A percentile compares a stretch with the other conserved stretches of the same genome.
Evolutionary conservation across 2,888 invertebrate genomes (phyloP).

Genomic region (Rhagonycha fulva): DNA sequence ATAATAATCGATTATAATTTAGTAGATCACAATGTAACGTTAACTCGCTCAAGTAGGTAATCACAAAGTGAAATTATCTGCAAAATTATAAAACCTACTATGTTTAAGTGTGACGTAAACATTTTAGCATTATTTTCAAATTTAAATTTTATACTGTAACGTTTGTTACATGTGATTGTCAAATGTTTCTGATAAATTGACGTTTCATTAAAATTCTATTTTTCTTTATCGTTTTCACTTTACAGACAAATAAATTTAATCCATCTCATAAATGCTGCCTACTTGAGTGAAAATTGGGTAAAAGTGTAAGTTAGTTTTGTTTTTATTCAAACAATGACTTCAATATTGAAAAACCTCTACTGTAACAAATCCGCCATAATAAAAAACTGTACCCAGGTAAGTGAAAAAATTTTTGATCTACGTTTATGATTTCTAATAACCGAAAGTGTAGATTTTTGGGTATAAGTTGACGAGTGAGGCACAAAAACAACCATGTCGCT

Average conservation of each 20-base stretch:
- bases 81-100: not conserved
- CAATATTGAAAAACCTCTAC: not conserved
- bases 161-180: not conserved
- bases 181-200: not conserved
- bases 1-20: not conserved
- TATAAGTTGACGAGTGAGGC: constrained; percentile 22
- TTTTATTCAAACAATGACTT: not conserved
- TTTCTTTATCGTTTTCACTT: not conserved
- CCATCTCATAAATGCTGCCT: not conserved
- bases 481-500: constrained; percentile 69
- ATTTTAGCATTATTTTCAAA: not conserved
- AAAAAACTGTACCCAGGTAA: not conserved
- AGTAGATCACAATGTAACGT: not conserved
- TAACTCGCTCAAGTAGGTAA: not conserved
- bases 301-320: not conserved
- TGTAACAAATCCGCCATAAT: not conserved
- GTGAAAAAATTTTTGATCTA: not conserved
- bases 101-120: not conserved
- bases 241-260: not conserved
- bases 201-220: not conserved
- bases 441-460: not conserved
- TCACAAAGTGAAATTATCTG: not conserved
- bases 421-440: not conserved
- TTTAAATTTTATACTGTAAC: not conserved
- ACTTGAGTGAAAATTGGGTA: not conserved